Evolutionary conservation across 35 echinoderm and acorn worm genomes (phyloP), one percentile per base, ranked within the genome.

Genomic region (Hemicentrotus pulcherrimus): DNA sequence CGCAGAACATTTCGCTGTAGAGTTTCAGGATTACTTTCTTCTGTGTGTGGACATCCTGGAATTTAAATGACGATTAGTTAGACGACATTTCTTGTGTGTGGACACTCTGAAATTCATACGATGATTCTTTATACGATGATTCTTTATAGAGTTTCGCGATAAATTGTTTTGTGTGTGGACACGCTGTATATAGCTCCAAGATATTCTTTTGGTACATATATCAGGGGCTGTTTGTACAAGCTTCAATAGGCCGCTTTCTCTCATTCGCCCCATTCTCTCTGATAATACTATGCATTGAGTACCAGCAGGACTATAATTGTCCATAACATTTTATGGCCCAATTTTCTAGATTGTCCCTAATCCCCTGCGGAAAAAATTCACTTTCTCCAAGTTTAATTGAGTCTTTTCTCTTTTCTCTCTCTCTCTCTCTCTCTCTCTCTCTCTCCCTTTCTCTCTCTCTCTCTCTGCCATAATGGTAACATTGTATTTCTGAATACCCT

Each of bases 261-360:
- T 47, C 19, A 9, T 90, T 18, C 32, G 15, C 31, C 88, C 88
- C 88, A 45, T 90, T 90, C 46, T 90, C 19, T 89, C 45, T 32
- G 11, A 30, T 47, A n/a, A 47, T 90, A n/a, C 24, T 78, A 28
- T 28, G 65, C 65, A n/a, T n/a, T 78, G 22, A 78, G 22, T 45
- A 90, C 32, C 88, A 90, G 88, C 15, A 45, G 88, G 88, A 47
- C 32, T 90, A 41, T 90, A 90, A 90, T 90, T 90, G 88, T 47
- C 33, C 88, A 93, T 93, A 47, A 93, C 50, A 93, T 50, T 93
- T 93, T 93, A 93, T 93, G 91, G 45, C 91, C 91, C 91, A 93
- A 93, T 93, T 93, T 93, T 93, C 91, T 48, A 46, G 91, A 93
- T 93, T 93, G 91, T 93, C 30, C 48, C n/a, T 50, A 93, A 50